Percentiles rank a stretch among this genome's conserved stretches.
Evolutionary conservation across 2,888 invertebrate genomes (phyloP).

Genomic region (Epirrhoe tristata): DNA sequence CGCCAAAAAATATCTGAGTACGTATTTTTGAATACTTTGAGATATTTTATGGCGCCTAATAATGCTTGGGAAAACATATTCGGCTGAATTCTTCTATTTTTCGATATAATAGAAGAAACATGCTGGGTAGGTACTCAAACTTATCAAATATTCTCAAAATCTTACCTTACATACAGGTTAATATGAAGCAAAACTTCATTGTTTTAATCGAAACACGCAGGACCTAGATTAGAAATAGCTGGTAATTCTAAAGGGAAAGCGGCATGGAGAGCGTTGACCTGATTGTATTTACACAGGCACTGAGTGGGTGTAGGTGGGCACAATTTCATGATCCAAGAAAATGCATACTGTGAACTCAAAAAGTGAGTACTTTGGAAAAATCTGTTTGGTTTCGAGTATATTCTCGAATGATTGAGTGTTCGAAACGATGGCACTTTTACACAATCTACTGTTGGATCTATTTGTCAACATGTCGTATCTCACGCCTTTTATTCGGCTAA

Average conservation of each 20-base stretch:
- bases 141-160: no score
- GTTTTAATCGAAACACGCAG: neutral
- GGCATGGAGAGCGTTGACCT: conserved; percentile 70
- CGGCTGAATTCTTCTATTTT: no score
- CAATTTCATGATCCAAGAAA: conserved; percentile 30
- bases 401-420: conserved; percentile 57
- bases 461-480: conserved; percentile 30
- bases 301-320: conserved; percentile 39
- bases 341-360: conserved; percentile 33
- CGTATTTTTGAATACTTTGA: no score
- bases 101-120: no score
- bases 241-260: conserved; percentile 63
- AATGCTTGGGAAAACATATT: no score
- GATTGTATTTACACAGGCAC: conserved; percentile 48
- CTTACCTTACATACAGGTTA: no score
- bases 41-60: no score
- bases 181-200: neutral
- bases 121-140: no score
- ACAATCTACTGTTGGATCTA: conserved; percentile 27
- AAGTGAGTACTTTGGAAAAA: conserved; percentile 54
- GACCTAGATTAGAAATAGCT: conserved; percentile 1
- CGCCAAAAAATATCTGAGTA: no score
- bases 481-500: conserved; percentile 27
- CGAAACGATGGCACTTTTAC: conserved; percentile 32
- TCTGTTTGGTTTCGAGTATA: conserved; percentile 52